phyloP scores from a whole-genome alignment of 2,888 invertebrate species.

The Syrista parreyssii region DNA sequence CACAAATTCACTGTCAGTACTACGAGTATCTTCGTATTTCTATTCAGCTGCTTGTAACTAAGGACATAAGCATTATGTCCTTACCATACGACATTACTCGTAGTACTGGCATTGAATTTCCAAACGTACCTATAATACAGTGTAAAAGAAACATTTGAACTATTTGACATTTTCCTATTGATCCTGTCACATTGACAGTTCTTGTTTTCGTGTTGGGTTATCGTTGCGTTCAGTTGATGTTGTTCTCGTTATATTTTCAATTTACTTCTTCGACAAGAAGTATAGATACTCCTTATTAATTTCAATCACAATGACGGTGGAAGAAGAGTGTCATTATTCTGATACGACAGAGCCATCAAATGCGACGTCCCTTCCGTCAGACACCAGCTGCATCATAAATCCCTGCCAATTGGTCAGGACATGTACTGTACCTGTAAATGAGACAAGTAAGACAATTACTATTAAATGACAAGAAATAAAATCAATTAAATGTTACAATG shows the following conservation, averaged over 20 bases:
- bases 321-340: constrained; percentile 38
- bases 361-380: constrained; percentile 40
- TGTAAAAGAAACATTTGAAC: neutral
- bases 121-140: neutral
- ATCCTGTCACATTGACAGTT: constrained; percentile 38
- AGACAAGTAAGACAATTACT: neutral
- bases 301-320: constrained; percentile 33
- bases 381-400: constrained; percentile 26
- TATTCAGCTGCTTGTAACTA: neutral
- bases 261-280: constrained; percentile 15
- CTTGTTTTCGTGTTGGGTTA: constrained; percentile 17
- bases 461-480: neutral
- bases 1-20: neutral
- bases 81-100: no score
- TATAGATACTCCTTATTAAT: constrained; percentile 10
- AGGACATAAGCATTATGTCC: neutral
- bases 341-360: constrained; percentile 48
- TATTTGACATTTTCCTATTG: neutral
- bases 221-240: constrained; percentile 18
- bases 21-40: neutral
- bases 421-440: neutral
- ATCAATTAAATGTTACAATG: neutral
- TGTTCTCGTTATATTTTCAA: constrained; percentile 28
- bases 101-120: neutral
- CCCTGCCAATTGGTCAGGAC: neutral